Evolutionary conservation across 2,797 vertebrate genomes (phyloP).

Genomic region (Avahi laniger): DNA sequence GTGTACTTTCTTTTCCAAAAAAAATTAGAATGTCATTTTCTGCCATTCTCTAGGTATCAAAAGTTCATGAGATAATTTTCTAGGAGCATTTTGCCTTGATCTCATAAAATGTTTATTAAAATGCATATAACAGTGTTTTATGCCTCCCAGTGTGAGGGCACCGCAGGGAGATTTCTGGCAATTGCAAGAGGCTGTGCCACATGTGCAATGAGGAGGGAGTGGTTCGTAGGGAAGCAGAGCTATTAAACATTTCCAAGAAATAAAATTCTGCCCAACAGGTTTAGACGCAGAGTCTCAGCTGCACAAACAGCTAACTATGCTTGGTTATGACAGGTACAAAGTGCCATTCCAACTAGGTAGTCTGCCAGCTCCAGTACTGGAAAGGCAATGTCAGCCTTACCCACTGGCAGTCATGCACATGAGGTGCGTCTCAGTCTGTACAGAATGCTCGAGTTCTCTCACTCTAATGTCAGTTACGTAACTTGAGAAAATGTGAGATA

Average conservation of each 20-base stretch:
- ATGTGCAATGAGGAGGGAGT: not conserved
- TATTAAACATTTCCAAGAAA: slow-evolving; percentile 24
- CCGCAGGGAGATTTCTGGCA: not conserved
- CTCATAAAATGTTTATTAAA: slow-evolving; percentile 29
- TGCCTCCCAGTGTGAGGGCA: not conserved
- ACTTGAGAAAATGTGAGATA: not conserved
- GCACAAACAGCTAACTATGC: not conserved
- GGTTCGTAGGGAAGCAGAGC: not conserved
- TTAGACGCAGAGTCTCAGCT: not conserved
- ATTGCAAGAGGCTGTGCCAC: not conserved
- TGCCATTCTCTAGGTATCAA: not conserved
- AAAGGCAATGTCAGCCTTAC: not conserved
- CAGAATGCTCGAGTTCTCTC: not conserved
- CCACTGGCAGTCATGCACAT: not conserved
- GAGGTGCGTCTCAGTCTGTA: not conserved
- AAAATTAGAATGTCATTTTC: not conserved
- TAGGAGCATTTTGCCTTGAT: not conserved
- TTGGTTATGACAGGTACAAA: not conserved
- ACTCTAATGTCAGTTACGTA: not conserved
- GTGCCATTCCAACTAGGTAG: not conserved
- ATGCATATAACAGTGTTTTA: not conserved
- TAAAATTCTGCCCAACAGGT: slow-evolving; percentile 31
- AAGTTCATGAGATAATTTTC: not conserved
- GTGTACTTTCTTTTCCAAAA: not conserved
- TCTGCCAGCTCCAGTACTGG: not conserved